These are phyloP conservation scores for roundworm (Caenorhabditis elegans) DNA, from an alignment of 1,140 invertebrate species.

Conservation along the genomic window DNA sequence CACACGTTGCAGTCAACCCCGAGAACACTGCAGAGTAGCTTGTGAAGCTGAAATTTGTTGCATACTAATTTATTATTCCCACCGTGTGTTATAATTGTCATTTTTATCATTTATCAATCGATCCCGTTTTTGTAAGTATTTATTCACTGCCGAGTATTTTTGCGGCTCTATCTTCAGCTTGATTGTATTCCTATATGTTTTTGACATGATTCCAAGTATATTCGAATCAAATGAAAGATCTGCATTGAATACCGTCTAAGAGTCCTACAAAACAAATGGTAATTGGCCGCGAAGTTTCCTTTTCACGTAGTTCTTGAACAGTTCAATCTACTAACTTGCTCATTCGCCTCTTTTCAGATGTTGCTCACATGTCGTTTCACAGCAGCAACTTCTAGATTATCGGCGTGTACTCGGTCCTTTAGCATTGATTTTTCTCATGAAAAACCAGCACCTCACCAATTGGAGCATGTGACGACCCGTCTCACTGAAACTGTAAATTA, in stretches of 20 bases:
- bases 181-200: too few relatives aligned
- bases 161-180: too few relatives aligned
- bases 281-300: background rate
- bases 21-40: background rate
- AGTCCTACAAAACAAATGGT: background rate
- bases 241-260: too few relatives aligned
- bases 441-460: conserved; percentile 41
- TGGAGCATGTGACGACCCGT: conserved; percentile 45
- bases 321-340: too few relatives aligned
- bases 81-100: background rate
- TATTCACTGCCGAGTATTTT: too few relatives aligned
- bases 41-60: background rate
- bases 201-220: too few relatives aligned
- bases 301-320: background rate
- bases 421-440: conserved; percentile 36
- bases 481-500: conserved; percentile 39
- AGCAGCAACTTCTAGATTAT: background rate
- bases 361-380: background rate
- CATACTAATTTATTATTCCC: background rate
- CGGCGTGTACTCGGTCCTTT: background rate
- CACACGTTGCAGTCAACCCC: background rate
- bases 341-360: background rate
- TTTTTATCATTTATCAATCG: background rate
- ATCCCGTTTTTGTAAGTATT: too few relatives aligned
- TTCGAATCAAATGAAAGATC: too few relatives aligned